Conservation (phyloP, 2,797 vertebrate genomes). For the Xiphophorus birchmanni region DNA sequence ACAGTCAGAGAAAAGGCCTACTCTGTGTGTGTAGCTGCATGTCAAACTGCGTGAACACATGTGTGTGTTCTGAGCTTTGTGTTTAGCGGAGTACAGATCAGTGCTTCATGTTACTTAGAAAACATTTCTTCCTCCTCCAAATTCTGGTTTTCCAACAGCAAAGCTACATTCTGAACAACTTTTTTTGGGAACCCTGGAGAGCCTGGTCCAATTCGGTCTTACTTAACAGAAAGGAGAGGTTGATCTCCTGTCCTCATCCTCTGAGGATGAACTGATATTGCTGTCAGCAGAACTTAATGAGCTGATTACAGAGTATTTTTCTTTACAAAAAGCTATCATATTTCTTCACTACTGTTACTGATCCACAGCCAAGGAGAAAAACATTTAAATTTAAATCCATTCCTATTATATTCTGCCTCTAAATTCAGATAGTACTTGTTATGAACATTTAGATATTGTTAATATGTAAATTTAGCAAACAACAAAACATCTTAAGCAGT, state of each 20-base stretch:
- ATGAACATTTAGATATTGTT: background rate
- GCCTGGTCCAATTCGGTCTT: background rate
- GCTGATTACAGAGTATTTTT: background rate
- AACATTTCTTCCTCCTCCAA: background rate
- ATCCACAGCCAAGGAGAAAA: background rate
- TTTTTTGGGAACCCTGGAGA: background rate
- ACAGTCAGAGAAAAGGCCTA: constrained; percentile 37
- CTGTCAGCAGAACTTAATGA: background rate
- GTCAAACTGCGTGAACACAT: constrained; percentile 64
- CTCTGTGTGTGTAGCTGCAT: constrained; percentile 72
- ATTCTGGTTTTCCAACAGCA: background rate
- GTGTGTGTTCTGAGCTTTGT: constrained; percentile 47
- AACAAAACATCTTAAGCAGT: background rate
- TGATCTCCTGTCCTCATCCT: background rate
- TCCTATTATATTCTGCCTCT: background rate
- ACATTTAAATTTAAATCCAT: background rate
- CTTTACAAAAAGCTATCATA: background rate
- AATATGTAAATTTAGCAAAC: background rate
- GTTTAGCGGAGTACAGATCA: constrained; percentile 22
- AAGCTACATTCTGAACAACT: background rate
- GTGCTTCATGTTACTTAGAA: background rate
- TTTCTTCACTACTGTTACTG: background rate
- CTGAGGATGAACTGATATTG: background rate
- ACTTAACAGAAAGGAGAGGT: background rate
- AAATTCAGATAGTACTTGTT: background rate